Base-by-base conservation (phyloP, 1,140 invertebrate species). In the Lanistes nyassanus region DNA sequence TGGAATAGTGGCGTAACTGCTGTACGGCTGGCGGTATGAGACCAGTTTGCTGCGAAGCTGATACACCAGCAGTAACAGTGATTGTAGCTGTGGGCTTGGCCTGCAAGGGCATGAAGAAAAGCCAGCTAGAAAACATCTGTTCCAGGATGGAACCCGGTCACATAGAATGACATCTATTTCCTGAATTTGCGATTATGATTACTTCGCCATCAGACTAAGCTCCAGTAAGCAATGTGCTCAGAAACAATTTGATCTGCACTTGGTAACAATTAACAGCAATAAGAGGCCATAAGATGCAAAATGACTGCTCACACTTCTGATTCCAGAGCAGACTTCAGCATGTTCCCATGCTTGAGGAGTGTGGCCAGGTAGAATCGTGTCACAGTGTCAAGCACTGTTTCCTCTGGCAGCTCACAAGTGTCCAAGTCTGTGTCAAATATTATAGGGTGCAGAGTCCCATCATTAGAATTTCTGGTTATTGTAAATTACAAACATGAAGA, bases 281-380 rank as follows among this genome's bases (percentile, higher is more conserved):
- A 3, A 47, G 19, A 47, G 0, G 19, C 0, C 42, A 60, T 23
- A 16, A 60, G 23, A 60, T 9, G 11, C 56, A 60, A 11, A 60
- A 31, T 23, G 29, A 9, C 11, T n/a, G 19, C 67, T 39, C 77
- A 85, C 81, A 77, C 79, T 51, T 79, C 80, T 37, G 74, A 68
- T 36, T 81, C 67, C 19, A 77, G 58, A 29, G 82, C 80, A 21
- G 76, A 42, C 56, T 79, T 62, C 53, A 72, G 56, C 60, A 88
- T 80, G 19, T 90, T 90, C 26, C 90, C 90, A 71, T 92, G 91
- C 80, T 91, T 92, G 6, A 93, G 80, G 23, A 92, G 80, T 13
- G 90, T 89, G n/a, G 91, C 88, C 34, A 93, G 80, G 74, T 91
- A 87, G 73, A 91, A 89, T 71, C 91, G 83, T 4, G 90, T 88